Base-by-base conservation (phyloP, 2,888 invertebrate genomes). In the Polyommatus icarus region DNA sequence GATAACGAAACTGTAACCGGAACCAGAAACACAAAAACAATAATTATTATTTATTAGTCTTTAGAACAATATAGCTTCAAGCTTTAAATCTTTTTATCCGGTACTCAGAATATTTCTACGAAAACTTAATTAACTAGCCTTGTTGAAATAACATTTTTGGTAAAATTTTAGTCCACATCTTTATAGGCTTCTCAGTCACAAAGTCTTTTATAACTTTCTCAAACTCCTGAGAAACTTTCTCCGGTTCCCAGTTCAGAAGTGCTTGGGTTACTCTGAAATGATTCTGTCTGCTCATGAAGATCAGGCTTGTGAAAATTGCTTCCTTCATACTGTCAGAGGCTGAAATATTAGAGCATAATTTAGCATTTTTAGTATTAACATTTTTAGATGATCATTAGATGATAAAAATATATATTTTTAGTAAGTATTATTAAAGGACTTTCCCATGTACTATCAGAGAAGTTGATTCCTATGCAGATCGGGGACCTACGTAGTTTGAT, bases 251-350 rank as follows among this genome's bases (percentile, higher is more conserved):
- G 6, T 83, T 78, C 0, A 90, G 79, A 50, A 94, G 82, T n/a
- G 84, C 85, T 80, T 86, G 83, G 32, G 86, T 83, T 1, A 92
- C 85, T 29, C 86, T 82, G 5, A 82, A 79, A 61, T 84, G 85
- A 79, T 88, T 88, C 80, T 91, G 89, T 80, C 86, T 89, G 78
- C 86, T 87, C 84, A 94, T 86, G 76, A 84, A 87, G 76, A 92
- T 83, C 77, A 94, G 83, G 84, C 92, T 92, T 2, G 84, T 85
- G 32, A 90, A 83, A 36, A 91, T 87, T 0, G 92, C 92, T 85
- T 94, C 93, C 81, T 90, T 85, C 80, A 91, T 85, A 77, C 83
- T 78, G 24, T 82, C 84, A 1, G 89, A 85, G 46, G 85, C 94
- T 94, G 85, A 78, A 91, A 91, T 77, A 79, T 79, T 78, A 81